phyloP scores from a whole-genome alignment of 2,888 invertebrate genomes.

The Chymomyza caudatula region DNA sequence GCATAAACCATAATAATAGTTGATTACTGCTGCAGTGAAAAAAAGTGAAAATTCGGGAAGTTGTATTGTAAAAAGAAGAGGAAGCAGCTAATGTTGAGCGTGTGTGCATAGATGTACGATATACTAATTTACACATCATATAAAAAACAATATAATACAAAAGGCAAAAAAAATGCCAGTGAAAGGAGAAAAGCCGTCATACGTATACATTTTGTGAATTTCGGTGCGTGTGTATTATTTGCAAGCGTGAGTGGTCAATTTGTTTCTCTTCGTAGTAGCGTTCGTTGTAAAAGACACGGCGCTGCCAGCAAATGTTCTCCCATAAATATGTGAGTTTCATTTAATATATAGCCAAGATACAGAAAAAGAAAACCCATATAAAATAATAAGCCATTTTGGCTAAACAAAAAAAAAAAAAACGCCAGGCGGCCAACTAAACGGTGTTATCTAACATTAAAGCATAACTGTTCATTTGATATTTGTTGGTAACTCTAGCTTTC shows the following conservation, averaged over 20 bases:
- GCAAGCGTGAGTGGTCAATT: conserved; percentile 25
- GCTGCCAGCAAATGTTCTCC: conserved; percentile 65
- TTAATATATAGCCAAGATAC: conserved; percentile 17
- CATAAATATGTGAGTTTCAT: conserved; percentile 59
- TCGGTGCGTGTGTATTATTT: conserved; percentile 9
- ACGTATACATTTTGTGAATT: background rate
- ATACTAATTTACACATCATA: conserved; percentile 7
- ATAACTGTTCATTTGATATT: conserved; percentile 19
- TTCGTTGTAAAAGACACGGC: conserved; percentile 30
- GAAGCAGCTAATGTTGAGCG: conserved; percentile 21
- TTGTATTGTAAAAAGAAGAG: conserved; percentile 25
- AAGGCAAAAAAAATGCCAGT: background rate
- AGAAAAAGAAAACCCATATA: background rate
- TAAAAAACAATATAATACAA: conserved; percentile 1
- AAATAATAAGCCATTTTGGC: conserved; percentile 12
- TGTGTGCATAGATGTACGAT: conserved; percentile 9
- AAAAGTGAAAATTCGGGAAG: conserved; percentile 66
- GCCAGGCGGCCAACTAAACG: background rate
- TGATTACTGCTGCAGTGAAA: conserved; percentile 42
- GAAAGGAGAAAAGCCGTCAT: background rate
- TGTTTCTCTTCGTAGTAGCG: conserved; percentile 35
- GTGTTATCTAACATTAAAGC: conserved; percentile 11
- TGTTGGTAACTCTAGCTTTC: conserved; percentile 8
- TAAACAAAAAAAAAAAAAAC: too few species aligned
- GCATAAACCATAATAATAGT: background rate